These are phyloP conservation scores for Leuctra nigra DNA, from an alignment of 2,888 invertebrate species.

Conservation along the genomic window DNA sequence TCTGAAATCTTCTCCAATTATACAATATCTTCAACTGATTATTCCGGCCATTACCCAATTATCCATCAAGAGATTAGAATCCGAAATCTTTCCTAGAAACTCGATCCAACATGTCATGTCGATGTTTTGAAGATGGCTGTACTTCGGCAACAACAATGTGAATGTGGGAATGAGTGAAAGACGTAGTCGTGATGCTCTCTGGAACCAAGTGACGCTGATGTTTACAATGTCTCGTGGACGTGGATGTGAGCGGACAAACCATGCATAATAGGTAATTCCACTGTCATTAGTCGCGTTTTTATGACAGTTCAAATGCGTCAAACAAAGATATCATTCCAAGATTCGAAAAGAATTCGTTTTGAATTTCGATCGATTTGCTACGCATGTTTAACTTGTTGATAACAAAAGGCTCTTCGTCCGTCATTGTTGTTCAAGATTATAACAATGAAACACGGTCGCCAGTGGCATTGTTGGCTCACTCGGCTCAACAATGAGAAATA, in stretches of 20 bases:
- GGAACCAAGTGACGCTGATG: slow-evolving; percentile 5
- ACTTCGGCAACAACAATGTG: slow-evolving; percentile 11
- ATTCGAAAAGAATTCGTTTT: background rate
- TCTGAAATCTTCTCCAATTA: background rate
- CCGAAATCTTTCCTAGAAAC: slow-evolving; percentile 5
- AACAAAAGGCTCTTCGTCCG: no score
- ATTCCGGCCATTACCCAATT: slow-evolving; percentile 3
- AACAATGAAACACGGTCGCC: no score
- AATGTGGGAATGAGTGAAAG: slow-evolving; percentile 15
- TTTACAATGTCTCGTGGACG: slow-evolving; percentile 3
- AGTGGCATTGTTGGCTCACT: no score
- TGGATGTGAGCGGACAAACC: slow-evolving; percentile 4
- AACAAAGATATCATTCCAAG: slow-evolving; percentile 18
- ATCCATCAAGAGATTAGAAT: slow-evolving; percentile 1
- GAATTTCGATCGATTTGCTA: slow-evolving; percentile 4
- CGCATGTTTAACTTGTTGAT: background rate
- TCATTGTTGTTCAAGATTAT: no score
- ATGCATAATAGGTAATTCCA: slow-evolving; percentile 18
- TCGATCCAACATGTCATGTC: no score
- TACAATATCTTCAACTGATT: background rate
- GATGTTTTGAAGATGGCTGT: slow-evolving; percentile 8
- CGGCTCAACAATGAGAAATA: no score
- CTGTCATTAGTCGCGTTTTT: slow-evolving; percentile 14
- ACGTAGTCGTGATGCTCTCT: slow-evolving; percentile 9
- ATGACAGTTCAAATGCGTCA: slow-evolving; percentile 9